phyloP scores from a whole-genome alignment of 2,888 invertebrate species.

The Oxycera nigricornis region DNA sequence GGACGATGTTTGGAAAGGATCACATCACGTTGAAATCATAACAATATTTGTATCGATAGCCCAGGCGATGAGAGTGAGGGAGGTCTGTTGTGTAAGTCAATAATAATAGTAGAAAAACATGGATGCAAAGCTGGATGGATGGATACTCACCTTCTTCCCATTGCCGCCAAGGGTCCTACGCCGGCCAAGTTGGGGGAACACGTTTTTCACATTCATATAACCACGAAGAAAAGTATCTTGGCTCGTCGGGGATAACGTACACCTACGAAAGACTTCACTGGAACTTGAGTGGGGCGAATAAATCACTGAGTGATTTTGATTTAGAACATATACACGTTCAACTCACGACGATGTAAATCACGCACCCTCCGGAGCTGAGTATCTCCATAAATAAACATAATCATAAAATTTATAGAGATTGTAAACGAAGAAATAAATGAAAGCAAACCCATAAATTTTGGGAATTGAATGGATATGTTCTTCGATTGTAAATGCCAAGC shows the following conservation, averaged over 20 bases:
- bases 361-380: slow-evolving; percentile 25
- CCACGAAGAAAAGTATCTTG: slow-evolving; percentile 8
- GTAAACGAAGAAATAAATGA: slow-evolving; percentile 20
- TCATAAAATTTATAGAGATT: slow-evolving; percentile 41
- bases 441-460: not conserved
- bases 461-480: slow-evolving; percentile 9
- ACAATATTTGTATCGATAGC: slow-evolving; percentile 15
- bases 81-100: slow-evolving; percentile 32
- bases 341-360: slow-evolving; percentile 40
- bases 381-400: slow-evolving; percentile 41
- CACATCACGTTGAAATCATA: slow-evolving; percentile 35
- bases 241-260: not conserved
- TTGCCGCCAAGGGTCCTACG: not conserved
- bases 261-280: not conserved
- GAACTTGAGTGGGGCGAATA: slow-evolving; percentile 32
- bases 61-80: not conserved
- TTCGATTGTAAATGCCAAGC: not conserved
- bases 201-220: slow-evolving; percentile 28
- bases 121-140: not conserved
- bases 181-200: not conserved
- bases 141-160: not conserved
- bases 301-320: slow-evolving; percentile 42
- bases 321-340: slow-evolving; percentile 29
- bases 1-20: slow-evolving; percentile 6
- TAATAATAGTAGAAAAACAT: not conserved